Evolutionary conservation across 2,113 vertebrate species (phyloP).

Genomic region (Hemicordylus capensis): DNA sequence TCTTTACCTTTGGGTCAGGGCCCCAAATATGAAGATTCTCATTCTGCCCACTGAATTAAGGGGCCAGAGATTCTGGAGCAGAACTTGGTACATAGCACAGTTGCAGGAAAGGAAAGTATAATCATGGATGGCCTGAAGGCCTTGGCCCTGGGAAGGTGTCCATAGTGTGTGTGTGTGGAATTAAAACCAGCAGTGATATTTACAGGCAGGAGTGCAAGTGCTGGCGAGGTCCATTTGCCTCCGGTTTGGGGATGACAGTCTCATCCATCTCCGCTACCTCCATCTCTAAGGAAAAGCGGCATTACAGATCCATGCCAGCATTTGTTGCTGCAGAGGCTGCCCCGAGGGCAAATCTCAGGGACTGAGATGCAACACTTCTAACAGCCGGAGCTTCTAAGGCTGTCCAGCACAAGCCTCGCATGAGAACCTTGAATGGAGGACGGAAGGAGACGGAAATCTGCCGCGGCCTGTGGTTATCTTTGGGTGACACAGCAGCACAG

Average conservation of each 20-base stretch:
- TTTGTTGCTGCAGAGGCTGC: not conserved
- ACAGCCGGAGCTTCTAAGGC: not conserved
- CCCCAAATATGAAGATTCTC: no score
- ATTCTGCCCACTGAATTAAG: no score
- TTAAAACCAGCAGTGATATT: not conserved
- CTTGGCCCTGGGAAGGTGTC: no score
- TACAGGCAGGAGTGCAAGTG: not conserved
- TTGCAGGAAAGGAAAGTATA: no score
- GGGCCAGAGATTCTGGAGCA: no score
- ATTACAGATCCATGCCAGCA: fast-evolving
- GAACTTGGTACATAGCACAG: no score
- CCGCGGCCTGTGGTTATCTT: not conserved
- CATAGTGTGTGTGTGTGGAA: no score
- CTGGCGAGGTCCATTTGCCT: fast-evolving
- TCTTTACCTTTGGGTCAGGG: no score
- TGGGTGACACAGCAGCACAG: not conserved
- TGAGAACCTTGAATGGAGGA: fast-evolving
- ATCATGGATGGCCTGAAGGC: no score
- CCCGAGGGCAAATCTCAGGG: fast-evolving
- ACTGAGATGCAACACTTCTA: not conserved
- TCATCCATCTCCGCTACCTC: not conserved
- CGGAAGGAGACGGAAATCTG: not conserved
- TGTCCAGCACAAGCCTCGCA: not conserved
- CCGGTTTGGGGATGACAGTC: not conserved
- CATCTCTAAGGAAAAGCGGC: not conserved